These are phyloP conservation scores for Alviniconcha marisindica DNA, from an alignment of 1,140 invertebrate species.

Conservation along the genomic window DNA sequence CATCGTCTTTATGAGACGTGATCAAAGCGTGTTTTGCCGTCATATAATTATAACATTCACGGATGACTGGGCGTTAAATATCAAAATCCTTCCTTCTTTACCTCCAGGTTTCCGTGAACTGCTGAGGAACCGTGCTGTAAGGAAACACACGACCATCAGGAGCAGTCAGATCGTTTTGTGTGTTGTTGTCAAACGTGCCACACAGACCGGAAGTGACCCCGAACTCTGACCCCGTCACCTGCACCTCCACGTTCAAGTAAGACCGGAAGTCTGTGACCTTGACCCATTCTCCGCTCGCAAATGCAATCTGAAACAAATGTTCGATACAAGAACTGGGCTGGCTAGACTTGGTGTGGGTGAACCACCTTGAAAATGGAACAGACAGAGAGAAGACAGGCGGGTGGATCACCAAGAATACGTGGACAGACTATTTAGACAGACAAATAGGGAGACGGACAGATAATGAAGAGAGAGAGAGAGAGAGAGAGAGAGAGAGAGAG, in stretches of 20 bases:
- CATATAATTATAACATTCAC: too few relatives aligned
- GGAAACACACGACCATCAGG: slow-evolving; percentile 37
- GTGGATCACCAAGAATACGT: neutral
- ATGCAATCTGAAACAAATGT: slow-evolving; percentile 46
- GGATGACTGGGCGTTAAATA: too few relatives aligned
- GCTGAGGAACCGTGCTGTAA: slow-evolving; percentile 29
- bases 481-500: neutral
- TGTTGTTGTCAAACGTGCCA: slow-evolving; percentile 51
- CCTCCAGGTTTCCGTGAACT: slow-evolving; percentile 55
- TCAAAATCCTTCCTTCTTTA: too few relatives aligned
- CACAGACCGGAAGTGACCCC: slow-evolving; percentile 51
- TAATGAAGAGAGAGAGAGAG: too few relatives aligned
- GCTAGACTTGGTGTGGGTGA: neutral
- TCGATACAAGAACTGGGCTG: neutral
- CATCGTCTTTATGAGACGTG: too few relatives aligned
- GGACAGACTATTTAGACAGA: too few relatives aligned
- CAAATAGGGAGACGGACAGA: too few relatives aligned
- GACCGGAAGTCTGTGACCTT: slow-evolving; percentile 38
- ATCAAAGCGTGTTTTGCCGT: too few relatives aligned
- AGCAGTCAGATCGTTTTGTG: slow-evolving; percentile 44
- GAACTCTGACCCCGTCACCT: slow-evolving; percentile 51
- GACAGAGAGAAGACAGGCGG: neutral
- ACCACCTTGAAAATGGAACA: neutral
- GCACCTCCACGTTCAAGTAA: slow-evolving; percentile 49
- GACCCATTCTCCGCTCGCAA: slow-evolving; percentile 55